Percentiles rank a stretch among this genome's conserved stretches.
These are phyloP conservation scores for Scartelaos histophorus DNA, from an alignment of 2,113 vertebrate species.

Conservation along the genomic window DNA sequence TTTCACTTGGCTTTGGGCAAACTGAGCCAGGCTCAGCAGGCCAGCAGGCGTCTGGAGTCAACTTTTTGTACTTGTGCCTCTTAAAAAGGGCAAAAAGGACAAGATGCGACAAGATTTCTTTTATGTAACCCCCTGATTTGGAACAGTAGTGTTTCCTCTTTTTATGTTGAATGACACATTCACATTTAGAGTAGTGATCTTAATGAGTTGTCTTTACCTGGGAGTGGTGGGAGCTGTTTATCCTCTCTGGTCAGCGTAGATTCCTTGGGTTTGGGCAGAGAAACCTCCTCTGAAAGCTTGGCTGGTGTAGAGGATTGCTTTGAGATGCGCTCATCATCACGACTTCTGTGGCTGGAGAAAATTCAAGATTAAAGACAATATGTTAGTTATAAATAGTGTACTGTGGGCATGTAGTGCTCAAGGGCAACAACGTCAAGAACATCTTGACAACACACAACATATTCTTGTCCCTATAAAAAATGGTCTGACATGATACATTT, in stretches of 20 bases:
- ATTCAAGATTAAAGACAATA: conserved; percentile 26
- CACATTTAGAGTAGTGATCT: background rate
- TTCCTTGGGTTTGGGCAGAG: conserved; percentile 82
- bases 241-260: conserved; percentile 79
- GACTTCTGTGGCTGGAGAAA: conserved; percentile 85
- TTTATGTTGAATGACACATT: background rate
- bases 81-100: conserved; percentile 46
- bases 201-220: conserved; percentile 79
- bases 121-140: conserved; percentile 2
- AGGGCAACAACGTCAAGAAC: conserved; percentile 13
- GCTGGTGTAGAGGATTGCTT: conserved; percentile 87
- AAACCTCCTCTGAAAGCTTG: conserved; percentile 83
- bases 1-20: conserved; percentile 66
- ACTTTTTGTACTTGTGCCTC: conserved; percentile 40
- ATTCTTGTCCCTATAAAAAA: conserved; percentile 4
- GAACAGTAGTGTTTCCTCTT: background rate
- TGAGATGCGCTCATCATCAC: conserved; percentile 88
- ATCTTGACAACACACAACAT: conserved; percentile 11
- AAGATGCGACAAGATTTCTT: conserved; percentile 31
- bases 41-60: conserved; percentile 61
- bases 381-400: conserved; percentile 36
- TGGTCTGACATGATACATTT: conserved; percentile 1
- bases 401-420: conserved; percentile 29
- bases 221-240: conserved; percentile 89
- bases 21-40: conserved; percentile 63